A percentile compares a stretch with the other conserved stretches of the same genome.
phyloP scores from a whole-genome alignment of 2,888 invertebrate species.

The Metopia argyrocephala region DNA sequence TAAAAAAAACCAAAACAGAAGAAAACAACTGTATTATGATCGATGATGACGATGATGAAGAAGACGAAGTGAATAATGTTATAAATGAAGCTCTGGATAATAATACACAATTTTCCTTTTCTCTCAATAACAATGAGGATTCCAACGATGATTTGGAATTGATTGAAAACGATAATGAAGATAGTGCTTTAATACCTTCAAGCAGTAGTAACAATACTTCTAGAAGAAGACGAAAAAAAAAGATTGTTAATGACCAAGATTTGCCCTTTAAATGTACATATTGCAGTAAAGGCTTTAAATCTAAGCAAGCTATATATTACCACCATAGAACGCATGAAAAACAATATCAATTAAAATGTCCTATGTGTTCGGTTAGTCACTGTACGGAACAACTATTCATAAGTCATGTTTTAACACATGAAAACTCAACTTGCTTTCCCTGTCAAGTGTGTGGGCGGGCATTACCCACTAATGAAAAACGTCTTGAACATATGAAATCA shows the following conservation, averaged over 20 bases:
- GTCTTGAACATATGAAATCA: slow-evolving; percentile 75
- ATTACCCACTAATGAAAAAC: slow-evolving; percentile 64
- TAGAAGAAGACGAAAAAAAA: background rate
- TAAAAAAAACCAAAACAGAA: background rate
- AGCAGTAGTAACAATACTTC: background rate
- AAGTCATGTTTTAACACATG: slow-evolving; percentile 67
- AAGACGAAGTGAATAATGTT: background rate
- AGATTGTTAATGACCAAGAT: slow-evolving; percentile 49
- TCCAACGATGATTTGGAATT: background rate
- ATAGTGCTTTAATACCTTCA: background rate
- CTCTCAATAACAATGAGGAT: background rate
- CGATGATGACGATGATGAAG: background rate
- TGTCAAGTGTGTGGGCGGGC: slow-evolving; percentile 69
- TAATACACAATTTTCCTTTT: background rate
- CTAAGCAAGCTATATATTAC: slow-evolving; percentile 68
- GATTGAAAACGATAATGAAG: background rate
- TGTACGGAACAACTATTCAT: slow-evolving; percentile 66
- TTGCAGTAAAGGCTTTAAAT: slow-evolving; percentile 69
- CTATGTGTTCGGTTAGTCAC: slow-evolving; percentile 79
- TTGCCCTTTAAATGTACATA: slow-evolving; percentile 67
- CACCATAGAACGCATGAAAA: slow-evolving; percentile 69
- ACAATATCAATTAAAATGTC: slow-evolving; percentile 70
- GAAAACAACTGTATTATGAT: background rate
- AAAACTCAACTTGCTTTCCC: slow-evolving; percentile 66
- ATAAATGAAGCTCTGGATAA: background rate